phyloP scores from a whole-genome alignment of 2,113 vertebrate species.

The Sphyrna mokarran region DNA sequence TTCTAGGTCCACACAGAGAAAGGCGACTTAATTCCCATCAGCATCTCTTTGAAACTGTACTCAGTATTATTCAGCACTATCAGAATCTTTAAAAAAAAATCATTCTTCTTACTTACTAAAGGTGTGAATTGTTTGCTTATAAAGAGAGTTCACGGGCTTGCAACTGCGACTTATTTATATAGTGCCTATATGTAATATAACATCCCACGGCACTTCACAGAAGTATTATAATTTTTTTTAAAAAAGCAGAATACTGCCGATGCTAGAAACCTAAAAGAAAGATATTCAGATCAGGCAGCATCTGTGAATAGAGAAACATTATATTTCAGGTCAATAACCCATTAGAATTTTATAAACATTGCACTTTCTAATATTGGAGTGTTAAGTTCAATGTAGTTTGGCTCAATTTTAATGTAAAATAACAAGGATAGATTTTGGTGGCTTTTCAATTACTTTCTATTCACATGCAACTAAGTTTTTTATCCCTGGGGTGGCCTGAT shows the following conservation, averaged over 20 bases:
- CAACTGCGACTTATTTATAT: too few relatives aligned
- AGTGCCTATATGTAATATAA: neutral
- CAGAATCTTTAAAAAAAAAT: neutral
- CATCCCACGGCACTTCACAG: neutral
- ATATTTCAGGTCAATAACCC: neutral
- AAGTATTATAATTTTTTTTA: neutral
- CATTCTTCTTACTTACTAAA: neutral
- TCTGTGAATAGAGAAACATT: neutral
- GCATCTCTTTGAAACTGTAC: too few relatives aligned
- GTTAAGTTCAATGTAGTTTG: neutral
- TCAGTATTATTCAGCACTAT: neutral
- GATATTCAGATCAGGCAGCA: neutral
- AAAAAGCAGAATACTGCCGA: too few relatives aligned
- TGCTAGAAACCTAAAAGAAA: too few relatives aligned
- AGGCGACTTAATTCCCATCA: neutral
- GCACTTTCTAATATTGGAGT: neutral
- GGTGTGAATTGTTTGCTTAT: neutral
- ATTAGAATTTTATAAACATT: neutral
- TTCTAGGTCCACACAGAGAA: too few relatives aligned
- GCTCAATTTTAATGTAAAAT: neutral
- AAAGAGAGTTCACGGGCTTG: neutral
- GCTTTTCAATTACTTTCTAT: neutral
- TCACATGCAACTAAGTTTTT: neutral
- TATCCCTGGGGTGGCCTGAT: neutral
- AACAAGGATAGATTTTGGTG: neutral